Conservation (phyloP, 2,797 vertebrate species). For the Galaxias olidus region DNA sequence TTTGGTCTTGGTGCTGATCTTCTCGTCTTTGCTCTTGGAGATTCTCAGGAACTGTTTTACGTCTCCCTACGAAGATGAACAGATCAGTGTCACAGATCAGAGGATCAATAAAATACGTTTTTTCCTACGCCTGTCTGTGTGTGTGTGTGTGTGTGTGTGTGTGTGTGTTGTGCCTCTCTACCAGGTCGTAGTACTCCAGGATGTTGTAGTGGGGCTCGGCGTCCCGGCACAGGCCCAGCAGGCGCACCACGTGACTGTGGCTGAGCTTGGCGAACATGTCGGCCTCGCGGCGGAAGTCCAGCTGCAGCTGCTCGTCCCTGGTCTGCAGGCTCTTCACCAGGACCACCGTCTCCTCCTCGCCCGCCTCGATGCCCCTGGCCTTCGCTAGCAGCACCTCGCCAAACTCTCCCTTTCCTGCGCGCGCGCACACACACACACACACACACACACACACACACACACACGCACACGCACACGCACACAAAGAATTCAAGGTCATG, state of each 20-base stretch:
- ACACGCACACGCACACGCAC: conserved; percentile 6
- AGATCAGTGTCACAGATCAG: neutral
- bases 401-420: conserved; percentile 91
- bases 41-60: conserved; percentile 97
- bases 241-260: conserved; percentile 86
- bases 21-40: conserved; percentile 94
- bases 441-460: neutral
- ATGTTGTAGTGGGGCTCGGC: conserved; percentile 92
- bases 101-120: neutral
- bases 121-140: neutral
- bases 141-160: neutral
- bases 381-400: conserved; percentile 97
- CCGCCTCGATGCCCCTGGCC: conserved; percentile 84
- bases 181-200: conserved; percentile 96
- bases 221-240: conserved; percentile 91
- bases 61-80: conserved; percentile 80
- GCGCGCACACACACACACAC: conserved; percentile 15
- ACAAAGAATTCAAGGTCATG: neutral
- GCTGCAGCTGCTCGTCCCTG: conserved; percentile 88
- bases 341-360: conserved; percentile 84
- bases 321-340: conserved; percentile 94
- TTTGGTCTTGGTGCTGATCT: conserved; percentile 93
- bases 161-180: conserved; percentile 50
- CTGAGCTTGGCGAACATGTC: conserved; percentile 96
- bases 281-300: conserved; percentile 90